Evolutionary conservation across 2,113 vertebrate species (phyloP), one percentile per base, ranked within the genome.

Genomic region (Alethe castanea): DNA sequence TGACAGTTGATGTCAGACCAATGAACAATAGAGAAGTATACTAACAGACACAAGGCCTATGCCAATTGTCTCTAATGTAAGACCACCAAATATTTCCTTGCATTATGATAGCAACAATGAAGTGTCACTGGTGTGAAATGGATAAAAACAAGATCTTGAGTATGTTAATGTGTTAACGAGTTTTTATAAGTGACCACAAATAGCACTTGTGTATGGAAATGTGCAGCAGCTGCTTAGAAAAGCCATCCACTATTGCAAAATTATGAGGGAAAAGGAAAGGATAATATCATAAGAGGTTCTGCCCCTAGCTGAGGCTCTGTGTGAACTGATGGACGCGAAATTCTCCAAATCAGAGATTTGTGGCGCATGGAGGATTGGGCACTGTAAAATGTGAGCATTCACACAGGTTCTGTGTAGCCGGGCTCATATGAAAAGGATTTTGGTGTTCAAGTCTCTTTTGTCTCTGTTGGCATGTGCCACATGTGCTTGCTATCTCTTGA

Each of bases 201-300:
- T 66, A 93, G 79, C 91, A 88, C 59, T 91, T 95, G 47, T 80
- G 45, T 81, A 92, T 85, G 91, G 70, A 87, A 95, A 91, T 79
- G 36, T 25, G 62, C 70, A 88, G 86, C 73, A 82, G 33, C 50
- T 89, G 13, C 54, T 84, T 65, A 76, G 59, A 72, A 95, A 91
- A 89, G 42, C 40, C 74, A 54, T 69, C 62, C 64, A 62, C 74
- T 90, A 54, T 6, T 38, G 35, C 70, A 85, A 60, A 61, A 57
- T 67, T 79, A 52, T 14, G 50, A 89, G 44, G 31, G 12, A 54
- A 78, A 72, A 59, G n/a, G 44, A 86, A 94, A 81, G n/a, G 57
- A 35, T 57, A 85, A 50, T 18, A 50, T 38, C 20, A 5, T 53
- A 69, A 61, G 71, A 80, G 59, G 78, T 76, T 60, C 38, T 69